Base-by-base conservation (phyloP, 2,888 invertebrate species). In the Plemyria rubiginata region DNA sequence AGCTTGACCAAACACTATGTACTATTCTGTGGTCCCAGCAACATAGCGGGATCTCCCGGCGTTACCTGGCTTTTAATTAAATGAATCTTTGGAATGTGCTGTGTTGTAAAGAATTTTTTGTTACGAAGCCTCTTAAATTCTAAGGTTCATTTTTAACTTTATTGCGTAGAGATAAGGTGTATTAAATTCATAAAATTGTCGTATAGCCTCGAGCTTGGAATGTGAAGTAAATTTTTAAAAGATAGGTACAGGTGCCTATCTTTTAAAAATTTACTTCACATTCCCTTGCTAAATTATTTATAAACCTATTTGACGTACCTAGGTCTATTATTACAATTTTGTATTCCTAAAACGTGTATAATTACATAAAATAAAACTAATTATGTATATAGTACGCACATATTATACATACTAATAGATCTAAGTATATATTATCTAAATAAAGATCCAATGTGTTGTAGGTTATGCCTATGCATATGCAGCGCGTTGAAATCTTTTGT, bases 401-500 rank as follows among this genome's bases (percentile, higher is more conserved):
- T 8, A 32, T 8, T 8, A 8, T 32, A 32, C 6, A 8, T 32
- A 32, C 7, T 32, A 0, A 32, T 6, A 1, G 32, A 32, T 5
- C 32, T 32, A 8, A n/a, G n/a, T n/a, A n/a, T n/a, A n/a, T n/a
- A n/a, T n/a, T 8, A 32, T 5, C 8, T 32, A 32, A 22, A 22
- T 22, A 22, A 22, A 22, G 32, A 8, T 8, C 32, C 8, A 6
- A 3, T 32, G 32, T 8, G 32, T 8, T 32, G 5, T 8, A 8
- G 16, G 45, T 45, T 16, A n/a, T n/a, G n/a, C n/a, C n/a, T n/a
- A n/a, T n/a, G 45, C 16, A 0, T 51, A 60, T 63, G 72, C 70
- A 67, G 68, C 84, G 84, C 87, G 87, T 88, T 88, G 85, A 86
- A 79, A 84, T 86, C 82, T 76, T 84, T 85, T 57, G 50, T 53